These are phyloP conservation scores for Nesoenas mayeri DNA, from an alignment of 2,113 vertebrate genomes.

Conservation along the genomic window DNA sequence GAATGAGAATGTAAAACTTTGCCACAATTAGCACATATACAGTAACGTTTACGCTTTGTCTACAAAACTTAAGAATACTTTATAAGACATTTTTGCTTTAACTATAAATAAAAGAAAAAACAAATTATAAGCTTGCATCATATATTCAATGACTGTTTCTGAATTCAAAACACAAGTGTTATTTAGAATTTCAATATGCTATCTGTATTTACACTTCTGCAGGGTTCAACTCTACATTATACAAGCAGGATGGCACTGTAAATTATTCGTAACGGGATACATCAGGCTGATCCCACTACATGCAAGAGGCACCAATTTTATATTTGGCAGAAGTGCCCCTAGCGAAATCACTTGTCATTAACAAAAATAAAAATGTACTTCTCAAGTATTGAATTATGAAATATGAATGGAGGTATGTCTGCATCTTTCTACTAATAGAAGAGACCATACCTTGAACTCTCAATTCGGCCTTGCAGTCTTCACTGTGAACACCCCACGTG, in stretches of 20 bases:
- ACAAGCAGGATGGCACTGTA: constrained; percentile 50
- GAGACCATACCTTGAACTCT: constrained; percentile 14
- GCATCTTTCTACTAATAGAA: constrained; percentile 55
- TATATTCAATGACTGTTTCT: constrained; percentile 56
- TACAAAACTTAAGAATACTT: constrained; percentile 58
- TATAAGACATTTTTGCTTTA: background rate
- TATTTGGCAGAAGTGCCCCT: constrained; percentile 54
- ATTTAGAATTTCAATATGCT: constrained; percentile 28
- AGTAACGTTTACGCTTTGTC: constrained; percentile 60
- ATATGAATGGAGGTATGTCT: constrained; percentile 69
- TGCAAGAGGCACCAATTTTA: constrained; percentile 36
- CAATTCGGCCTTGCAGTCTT: constrained; percentile 15
- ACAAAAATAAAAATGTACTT: background rate
- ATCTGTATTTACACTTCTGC: constrained; percentile 13
- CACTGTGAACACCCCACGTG: background rate
- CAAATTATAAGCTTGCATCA: constrained; percentile 23
- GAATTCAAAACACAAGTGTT: constrained; percentile 30
- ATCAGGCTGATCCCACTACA: constrained; percentile 9
- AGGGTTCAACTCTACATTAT: constrained; percentile 32
- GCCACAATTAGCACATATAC: constrained; percentile 60
- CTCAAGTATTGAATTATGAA: constrained; percentile 26
- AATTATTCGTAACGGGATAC: constrained; percentile 22
- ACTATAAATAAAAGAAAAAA: constrained; percentile 12
- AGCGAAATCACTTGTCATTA: constrained; percentile 2
- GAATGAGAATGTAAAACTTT: constrained; percentile 70